Conservation (phyloP, 2,113 vertebrate genomes). For the Rallus limicola region DNA sequence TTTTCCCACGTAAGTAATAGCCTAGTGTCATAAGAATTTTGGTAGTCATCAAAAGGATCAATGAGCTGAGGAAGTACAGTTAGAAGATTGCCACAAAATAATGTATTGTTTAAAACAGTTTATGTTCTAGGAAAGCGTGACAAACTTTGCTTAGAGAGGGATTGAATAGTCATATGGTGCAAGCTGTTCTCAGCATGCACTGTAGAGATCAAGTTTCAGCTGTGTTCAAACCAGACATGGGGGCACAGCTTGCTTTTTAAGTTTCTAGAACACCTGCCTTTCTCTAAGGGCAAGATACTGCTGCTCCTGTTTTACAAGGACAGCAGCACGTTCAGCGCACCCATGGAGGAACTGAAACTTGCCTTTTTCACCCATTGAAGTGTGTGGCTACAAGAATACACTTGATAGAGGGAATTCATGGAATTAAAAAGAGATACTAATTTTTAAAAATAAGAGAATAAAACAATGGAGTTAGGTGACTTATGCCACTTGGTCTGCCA, state of each 20-base stretch:
- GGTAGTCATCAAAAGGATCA: background rate
- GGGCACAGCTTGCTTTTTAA: background rate
- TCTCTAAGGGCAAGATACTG: background rate
- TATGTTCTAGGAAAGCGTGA: background rate
- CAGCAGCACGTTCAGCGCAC: background rate
- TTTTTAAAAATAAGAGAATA: background rate
- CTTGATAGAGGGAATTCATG: background rate
- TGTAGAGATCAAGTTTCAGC: background rate
- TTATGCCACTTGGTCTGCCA: background rate
- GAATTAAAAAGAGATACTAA: background rate
- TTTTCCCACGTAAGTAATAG: background rate
- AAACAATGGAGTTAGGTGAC: background rate
- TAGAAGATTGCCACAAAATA: background rate
- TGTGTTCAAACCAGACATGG: background rate
- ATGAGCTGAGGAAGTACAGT: background rate
- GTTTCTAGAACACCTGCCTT: background rate
- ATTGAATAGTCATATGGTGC: background rate
- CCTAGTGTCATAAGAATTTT: background rate
- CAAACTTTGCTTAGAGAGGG: background rate
- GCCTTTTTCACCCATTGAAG: background rate
- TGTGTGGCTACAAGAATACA: background rate
- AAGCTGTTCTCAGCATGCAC: background rate
- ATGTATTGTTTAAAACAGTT: background rate
- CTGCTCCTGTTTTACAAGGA: background rate
- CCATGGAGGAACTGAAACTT: background rate